Evolutionary conservation across 2,113 vertebrate species (phyloP).

Genomic region (Engystomops pustulosus): DNA sequence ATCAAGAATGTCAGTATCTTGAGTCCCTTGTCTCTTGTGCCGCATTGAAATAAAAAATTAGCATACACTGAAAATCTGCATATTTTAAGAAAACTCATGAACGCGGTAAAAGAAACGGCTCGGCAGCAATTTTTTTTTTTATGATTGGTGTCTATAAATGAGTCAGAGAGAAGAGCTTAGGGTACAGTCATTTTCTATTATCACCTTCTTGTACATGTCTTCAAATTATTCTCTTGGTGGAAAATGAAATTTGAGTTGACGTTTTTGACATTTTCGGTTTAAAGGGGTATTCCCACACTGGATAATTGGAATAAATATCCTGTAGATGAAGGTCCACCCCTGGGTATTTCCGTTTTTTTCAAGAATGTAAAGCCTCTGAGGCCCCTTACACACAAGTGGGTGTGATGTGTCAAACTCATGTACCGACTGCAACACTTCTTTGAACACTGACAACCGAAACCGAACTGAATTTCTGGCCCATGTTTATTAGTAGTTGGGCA

Average conservation of each 20-base stretch:
- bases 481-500: too few species aligned
- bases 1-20: slow-evolving; percentile 27
- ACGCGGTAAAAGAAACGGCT: neutral
- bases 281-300: too few species aligned
- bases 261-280: too few species aligned
- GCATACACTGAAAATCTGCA: slow-evolving; percentile 33
- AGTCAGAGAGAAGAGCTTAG: neutral
- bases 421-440: too few species aligned
- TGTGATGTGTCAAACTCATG: too few species aligned
- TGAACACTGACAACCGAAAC: too few species aligned
- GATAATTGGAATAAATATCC: too few species aligned
- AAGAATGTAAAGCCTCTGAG: too few species aligned
- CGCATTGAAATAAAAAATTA: slow-evolving; percentile 3
- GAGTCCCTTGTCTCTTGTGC: slow-evolving; percentile 6
- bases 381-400: too few species aligned
- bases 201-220: neutral
- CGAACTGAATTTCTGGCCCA: too few species aligned
- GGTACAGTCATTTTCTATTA: neutral
- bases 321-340: too few species aligned
- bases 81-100: slow-evolving; percentile 20
- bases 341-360: too few species aligned
- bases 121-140: neutral
- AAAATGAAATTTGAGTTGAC: neutral
- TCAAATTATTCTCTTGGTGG: neutral
- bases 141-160: slow-evolving; percentile 24